A percentile compares a stretch with the other conserved stretches of the same genome.
phyloP scores from a whole-genome alignment of 1,140 invertebrate genomes.

The Elysia chlorotica region DNA sequence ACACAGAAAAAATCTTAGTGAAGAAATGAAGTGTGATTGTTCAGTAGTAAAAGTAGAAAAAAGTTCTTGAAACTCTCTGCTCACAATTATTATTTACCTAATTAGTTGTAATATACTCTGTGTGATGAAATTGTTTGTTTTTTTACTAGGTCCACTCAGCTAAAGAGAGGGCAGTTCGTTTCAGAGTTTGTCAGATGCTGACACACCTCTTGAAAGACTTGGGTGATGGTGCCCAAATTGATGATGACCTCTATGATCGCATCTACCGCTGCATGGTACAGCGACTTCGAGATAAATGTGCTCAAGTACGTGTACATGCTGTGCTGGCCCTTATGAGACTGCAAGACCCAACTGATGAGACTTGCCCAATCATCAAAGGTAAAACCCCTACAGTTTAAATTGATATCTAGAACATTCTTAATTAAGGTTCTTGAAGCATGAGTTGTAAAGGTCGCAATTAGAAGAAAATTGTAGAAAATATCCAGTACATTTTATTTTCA shows the following conservation, averaged over 20 bases:
- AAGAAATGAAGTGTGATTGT: no score
- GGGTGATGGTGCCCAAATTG: slow-evolving; percentile 76
- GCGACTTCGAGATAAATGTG: slow-evolving; percentile 72
- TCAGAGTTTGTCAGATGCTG: slow-evolving; percentile 76
- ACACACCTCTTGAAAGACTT: slow-evolving; percentile 75
- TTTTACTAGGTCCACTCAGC: slow-evolving; percentile 66
- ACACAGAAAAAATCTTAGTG: no score
- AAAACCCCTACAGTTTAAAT: no score
- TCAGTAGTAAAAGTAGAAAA: no score
- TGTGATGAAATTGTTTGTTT: slow-evolving; percentile 3
- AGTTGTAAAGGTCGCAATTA: no score
- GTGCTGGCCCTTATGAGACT: slow-evolving; percentile 78
- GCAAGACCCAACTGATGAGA: slow-evolving; percentile 77
- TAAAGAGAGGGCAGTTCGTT: slow-evolving; percentile 70
- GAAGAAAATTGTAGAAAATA: no score
- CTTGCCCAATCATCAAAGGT: slow-evolving; percentile 77
- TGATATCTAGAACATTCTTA: no score
- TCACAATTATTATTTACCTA: no score
- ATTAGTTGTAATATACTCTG: no score
- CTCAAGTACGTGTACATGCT: slow-evolving; percentile 77
- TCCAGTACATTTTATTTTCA: no score
- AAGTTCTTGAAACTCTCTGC: no score
- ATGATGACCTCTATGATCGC: slow-evolving; percentile 76
- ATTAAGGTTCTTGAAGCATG: no score
- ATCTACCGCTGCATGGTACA: slow-evolving; percentile 75